Percentiles rank a stretch among this genome's conserved stretches.
phyloP scores from a whole-genome alignment of 2,888 invertebrate genomes.

The Endomychus coccineus region DNA sequence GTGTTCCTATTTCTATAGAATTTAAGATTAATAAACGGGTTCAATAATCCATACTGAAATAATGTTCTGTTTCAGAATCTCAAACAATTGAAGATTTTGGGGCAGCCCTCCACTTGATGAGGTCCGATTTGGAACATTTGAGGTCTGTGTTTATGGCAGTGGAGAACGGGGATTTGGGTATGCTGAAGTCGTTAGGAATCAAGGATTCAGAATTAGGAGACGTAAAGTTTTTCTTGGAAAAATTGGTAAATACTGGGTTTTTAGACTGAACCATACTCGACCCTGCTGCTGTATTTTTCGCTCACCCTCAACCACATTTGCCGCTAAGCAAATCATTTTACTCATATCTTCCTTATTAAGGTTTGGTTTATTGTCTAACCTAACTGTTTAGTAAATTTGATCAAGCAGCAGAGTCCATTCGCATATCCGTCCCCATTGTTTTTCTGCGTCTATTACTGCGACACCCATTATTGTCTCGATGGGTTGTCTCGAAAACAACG shows the following conservation, averaged over 20 bases:
- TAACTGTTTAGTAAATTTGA: constrained; percentile 23
- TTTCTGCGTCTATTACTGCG: constrained; percentile 9
- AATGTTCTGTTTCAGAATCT: constrained; percentile 61
- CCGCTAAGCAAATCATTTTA: constrained; percentile 68
- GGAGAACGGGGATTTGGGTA: constrained; percentile 88
- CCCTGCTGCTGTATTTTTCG: constrained; percentile 58
- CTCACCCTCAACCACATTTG: constrained; percentile 54
- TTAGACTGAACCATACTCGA: constrained; percentile 66
- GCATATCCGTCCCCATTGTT: constrained; percentile 29
- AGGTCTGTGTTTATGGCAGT: constrained; percentile 94
- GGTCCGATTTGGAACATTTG: constrained; percentile 84
- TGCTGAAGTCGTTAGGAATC: constrained; percentile 89
- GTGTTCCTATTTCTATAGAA: no score
- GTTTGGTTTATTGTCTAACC: constrained; percentile 22
- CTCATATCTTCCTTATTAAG: constrained; percentile 45
- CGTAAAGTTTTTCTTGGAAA: constrained; percentile 93
- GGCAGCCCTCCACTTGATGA: constrained; percentile 75
- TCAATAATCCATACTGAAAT: no score
- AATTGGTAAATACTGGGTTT: constrained; percentile 91
- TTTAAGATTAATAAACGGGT: no score
- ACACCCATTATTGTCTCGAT: constrained; percentile 34
- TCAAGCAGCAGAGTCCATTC: constrained; percentile 42
- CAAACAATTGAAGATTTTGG: constrained; percentile 94
- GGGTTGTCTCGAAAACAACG: constrained; percentile 27
- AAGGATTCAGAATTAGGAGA: constrained; percentile 93